Conservation (phyloP, 2,888 invertebrate species). For the Acrobasis consociella region DNA sequence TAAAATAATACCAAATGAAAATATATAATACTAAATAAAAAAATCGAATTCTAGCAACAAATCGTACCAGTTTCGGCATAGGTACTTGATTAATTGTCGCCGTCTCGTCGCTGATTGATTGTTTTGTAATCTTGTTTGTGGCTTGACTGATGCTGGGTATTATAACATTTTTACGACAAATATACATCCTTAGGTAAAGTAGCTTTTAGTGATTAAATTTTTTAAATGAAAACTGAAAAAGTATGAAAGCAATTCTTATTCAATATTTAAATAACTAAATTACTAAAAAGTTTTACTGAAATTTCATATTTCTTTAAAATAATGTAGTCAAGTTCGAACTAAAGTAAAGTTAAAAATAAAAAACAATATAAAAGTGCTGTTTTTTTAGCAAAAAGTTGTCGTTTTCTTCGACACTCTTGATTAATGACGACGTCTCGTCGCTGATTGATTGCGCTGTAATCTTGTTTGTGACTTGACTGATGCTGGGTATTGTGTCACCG, state of each 20-base stretch:
- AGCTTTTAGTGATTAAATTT: not conserved
- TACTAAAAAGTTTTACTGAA: not conserved
- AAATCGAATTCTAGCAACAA: too few species aligned
- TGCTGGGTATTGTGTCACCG: conserved; percentile 16
- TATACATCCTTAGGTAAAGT: too few species aligned
- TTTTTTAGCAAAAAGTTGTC: conserved; percentile 32
- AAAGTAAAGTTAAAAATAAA: not conserved
- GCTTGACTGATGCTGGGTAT: too few species aligned
- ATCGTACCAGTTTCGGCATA: not conserved
- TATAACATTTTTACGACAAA: too few species aligned
- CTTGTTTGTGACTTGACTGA: conserved; percentile 63
- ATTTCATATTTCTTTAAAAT: not conserved
- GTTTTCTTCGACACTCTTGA: conserved; percentile 61
- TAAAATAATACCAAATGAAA: too few species aligned
- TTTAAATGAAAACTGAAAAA: not conserved
- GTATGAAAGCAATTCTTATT: not conserved
- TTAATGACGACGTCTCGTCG: conserved; percentile 65
- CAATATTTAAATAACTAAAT: too few species aligned
- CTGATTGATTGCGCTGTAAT: conserved; percentile 79
- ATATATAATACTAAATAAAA: too few species aligned
- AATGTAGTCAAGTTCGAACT: not conserved
- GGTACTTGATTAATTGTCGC: not conserved
- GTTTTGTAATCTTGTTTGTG: not conserved
- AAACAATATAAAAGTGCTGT: not conserved
- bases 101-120: not conserved